Percentiles rank a stretch among this genome's conserved stretches.
Evolutionary conservation across 1,140 invertebrate species (phyloP).

Genomic region (Drosophila sturtevanti): DNA sequence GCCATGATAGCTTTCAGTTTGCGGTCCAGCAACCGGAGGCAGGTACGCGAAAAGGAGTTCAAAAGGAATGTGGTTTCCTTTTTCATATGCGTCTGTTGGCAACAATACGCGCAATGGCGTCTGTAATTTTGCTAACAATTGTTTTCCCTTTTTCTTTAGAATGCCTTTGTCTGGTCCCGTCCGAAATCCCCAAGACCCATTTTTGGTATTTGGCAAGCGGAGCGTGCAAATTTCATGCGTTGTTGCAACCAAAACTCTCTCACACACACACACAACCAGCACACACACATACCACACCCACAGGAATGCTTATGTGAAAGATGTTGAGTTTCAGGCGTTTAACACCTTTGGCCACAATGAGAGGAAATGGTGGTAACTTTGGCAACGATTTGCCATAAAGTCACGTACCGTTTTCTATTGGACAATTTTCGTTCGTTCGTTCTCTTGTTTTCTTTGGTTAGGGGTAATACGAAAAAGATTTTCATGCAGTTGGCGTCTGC

Average conservation of each 20-base stretch:
- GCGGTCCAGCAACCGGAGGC: constrained; percentile 45
- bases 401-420: constrained; percentile 65
- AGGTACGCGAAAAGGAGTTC: constrained; percentile 33
- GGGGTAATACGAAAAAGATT: constrained; percentile 59
- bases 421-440: constrained; percentile 37
- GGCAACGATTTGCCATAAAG: constrained; percentile 71
- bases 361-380: background rate
- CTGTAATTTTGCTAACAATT: constrained; percentile 76
- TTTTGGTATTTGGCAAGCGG: constrained; percentile 30
- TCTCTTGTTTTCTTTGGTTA: constrained; percentile 13
- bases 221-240: constrained; percentile 64
- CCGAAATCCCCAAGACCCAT: constrained; percentile 8
- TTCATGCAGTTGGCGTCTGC: constrained; percentile 38
- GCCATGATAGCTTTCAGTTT: constrained; percentile 46
- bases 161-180: constrained; percentile 43
- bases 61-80: background rate
- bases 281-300: constrained; percentile 12
- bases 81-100: constrained; percentile 53
- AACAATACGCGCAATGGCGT: constrained; percentile 77
- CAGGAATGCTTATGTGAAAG: constrained; percentile 41
- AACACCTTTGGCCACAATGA: constrained; percentile 56
- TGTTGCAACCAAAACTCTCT: constrained; percentile 30
- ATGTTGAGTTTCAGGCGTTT: constrained; percentile 43
- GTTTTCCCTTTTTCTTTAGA: constrained; percentile 67
- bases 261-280: background rate